Evolutionary conservation across 2,888 invertebrate species (phyloP).

Genomic region (Hydropsyche betteni): DNA sequence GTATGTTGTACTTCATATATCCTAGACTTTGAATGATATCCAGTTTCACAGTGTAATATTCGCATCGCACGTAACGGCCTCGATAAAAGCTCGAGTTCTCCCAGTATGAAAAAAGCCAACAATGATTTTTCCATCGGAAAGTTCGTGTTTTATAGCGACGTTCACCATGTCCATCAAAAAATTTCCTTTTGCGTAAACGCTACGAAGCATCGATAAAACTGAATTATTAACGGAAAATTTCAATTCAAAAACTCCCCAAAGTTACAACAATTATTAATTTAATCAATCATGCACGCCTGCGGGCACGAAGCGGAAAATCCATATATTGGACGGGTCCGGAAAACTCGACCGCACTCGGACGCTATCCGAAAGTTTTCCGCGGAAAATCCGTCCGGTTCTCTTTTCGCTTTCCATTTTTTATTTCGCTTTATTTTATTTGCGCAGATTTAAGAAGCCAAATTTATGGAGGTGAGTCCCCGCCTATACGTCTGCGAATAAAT

Average conservation of each 20-base stretch:
- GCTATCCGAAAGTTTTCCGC: not conserved
- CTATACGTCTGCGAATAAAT: conserved; percentile 36
- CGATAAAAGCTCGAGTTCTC: conserved; percentile 20
- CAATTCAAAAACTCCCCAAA: too few relatives aligned
- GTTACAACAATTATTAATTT: too few relatives aligned
- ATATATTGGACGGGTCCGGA: not conserved
- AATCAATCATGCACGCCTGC: too few relatives aligned
- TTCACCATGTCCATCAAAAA: too few relatives aligned
- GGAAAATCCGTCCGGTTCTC: too few relatives aligned
- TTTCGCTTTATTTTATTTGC: conserved; percentile 30
- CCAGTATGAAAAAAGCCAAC: not conserved
- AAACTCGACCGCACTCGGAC: not conserved
- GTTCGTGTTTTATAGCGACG: too few relatives aligned
- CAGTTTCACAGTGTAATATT: conserved; percentile 3
- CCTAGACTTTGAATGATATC: conserved; percentile 16
- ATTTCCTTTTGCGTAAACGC: too few relatives aligned
- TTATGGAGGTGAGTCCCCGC: conserved; percentile 35
- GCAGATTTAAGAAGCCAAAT: conserved; percentile 41
- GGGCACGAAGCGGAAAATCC: too few relatives aligned
- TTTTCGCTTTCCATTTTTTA: not conserved
- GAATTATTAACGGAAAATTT: too few relatives aligned
- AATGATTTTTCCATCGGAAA: too few relatives aligned
- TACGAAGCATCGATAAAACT: too few relatives aligned
- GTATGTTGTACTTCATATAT: not conserved
- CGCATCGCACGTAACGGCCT: conserved; percentile 19